Evolutionary conservation across 2,888 invertebrate species (phyloP), one percentile per base, ranked within the genome.

Genomic region (Ferrisia virgata): DNA sequence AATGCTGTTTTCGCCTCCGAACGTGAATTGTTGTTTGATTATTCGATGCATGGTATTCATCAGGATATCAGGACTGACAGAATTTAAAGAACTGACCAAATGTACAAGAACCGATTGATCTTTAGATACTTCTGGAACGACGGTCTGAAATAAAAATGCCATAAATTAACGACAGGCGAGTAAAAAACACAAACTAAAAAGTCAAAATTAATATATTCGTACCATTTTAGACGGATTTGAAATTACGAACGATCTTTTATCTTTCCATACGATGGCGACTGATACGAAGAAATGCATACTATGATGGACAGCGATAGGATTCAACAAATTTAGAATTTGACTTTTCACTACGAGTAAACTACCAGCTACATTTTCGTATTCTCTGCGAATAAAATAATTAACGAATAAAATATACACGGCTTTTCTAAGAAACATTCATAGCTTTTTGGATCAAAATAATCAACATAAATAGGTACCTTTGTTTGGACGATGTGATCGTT

Each of bases 181-280:
- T 6, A 6, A 4, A 53, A 11, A 53, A 22, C 5, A 53, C 4
- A 22, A 53, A 53, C 28, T 28, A 28, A 28, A 28, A 22, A 13
- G 22, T 25, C 33, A 8, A 39, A 33, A 33, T 2, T 8, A 33
- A 72, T 58, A 6, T 31, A 36, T 31, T 36, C 11, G 4, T 39
- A 40, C 79, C 79, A 79, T 22, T 79, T 79, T 43, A 5, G 43
- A 40, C 6, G 79, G 11, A 28, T 39, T 40, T 9, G 53, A 15
- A 9, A 33, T 53, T 13, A 64, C 22, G 6, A 5, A 25, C 86
- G 91, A 91, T 84, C 92, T 90, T 84, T 92, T 89, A 87, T 95
- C 94, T 88, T 94, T 93, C 96, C 96, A 96, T 39, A 95, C 95
- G 6, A 95, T 93, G 0, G 95, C 94, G 85, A 96, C 91, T 2